Percentiles rank a stretch among this genome's conserved stretches.
phyloP scores from a whole-genome alignment of 2,113 vertebrate species.

The Ramphastos sulfuratus region DNA sequence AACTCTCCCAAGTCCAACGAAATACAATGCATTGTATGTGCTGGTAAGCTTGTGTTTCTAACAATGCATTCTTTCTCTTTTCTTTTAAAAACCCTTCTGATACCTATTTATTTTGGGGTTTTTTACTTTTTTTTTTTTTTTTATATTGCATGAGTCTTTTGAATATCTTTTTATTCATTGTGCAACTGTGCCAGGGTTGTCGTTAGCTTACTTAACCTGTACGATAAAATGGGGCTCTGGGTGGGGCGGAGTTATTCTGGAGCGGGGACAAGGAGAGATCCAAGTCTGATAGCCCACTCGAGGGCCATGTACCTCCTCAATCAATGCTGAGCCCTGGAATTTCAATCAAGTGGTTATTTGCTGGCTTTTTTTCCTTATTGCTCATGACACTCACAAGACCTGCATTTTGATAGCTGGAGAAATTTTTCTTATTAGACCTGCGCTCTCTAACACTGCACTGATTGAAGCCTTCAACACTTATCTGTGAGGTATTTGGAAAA shows the following conservation, averaged over 20 bases:
- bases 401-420: constrained; percentile 27
- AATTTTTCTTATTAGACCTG: constrained; percentile 7
- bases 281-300: constrained; percentile 1
- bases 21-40: constrained; percentile 82
- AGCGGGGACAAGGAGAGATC: constrained; percentile 6
- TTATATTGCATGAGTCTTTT: constrained; percentile 77
- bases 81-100: constrained; percentile 59
- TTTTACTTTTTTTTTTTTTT: constrained; percentile 33
- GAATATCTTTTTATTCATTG: constrained; percentile 63
- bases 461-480: constrained; percentile 12
- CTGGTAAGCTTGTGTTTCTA: constrained; percentile 79
- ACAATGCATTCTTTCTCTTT: constrained; percentile 69
- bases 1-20: constrained; percentile 65
- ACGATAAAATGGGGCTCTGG: constrained; percentile 53
- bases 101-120: constrained; percentile 37
- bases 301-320: constrained; percentile 1
- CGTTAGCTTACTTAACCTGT: constrained; percentile 58
- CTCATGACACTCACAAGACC: constrained; percentile 2
- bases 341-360: constrained; percentile 52
- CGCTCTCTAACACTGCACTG: not conserved
- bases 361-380: constrained; percentile 53
- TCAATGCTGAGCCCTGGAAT: constrained; percentile 25
- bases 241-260: constrained; percentile 20
- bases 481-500: constrained; percentile 36
- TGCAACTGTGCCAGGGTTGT: constrained; percentile 73